Conservation (phyloP, 2,797 vertebrate genomes). For the Acanthurus leucopareius region DNA sequence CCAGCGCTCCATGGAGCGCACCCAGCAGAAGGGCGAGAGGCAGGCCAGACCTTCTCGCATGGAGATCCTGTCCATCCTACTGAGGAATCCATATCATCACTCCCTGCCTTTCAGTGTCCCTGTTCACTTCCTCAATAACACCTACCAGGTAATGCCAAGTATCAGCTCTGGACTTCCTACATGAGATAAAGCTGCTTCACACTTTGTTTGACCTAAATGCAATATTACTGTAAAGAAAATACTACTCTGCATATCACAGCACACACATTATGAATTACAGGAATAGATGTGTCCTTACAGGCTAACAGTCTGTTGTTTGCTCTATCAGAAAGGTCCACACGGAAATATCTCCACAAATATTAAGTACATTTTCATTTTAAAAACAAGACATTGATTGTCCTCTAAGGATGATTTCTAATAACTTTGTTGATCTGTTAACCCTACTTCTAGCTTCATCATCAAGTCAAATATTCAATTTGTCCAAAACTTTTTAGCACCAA, state of each 20-base stretch:
- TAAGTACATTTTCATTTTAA: no score
- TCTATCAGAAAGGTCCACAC: no score
- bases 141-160: constrained; percentile 91
- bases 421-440: no score
- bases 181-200: neutral
- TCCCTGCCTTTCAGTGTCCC: constrained; percentile 97
- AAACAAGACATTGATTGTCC: neutral
- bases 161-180: neutral
- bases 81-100: constrained; percentile 97
- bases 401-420: neutral
- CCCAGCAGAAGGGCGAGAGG: constrained; percentile 93
- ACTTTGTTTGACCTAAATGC: neutral
- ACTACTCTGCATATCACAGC: neutral
- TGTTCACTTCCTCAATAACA: constrained; percentile 97
- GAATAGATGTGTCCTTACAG: no score
- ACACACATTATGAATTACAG: neutral
- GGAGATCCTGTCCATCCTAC: constrained; percentile 97
- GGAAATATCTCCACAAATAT: no score
- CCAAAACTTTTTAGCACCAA: no score
- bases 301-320: no score
- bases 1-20: constrained; percentile 95
- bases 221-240: neutral
- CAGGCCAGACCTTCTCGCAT: constrained; percentile 95
- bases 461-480: no score
- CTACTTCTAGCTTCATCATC: no score